These are phyloP conservation scores for Pelodiscus sinensis DNA, from an alignment of 2,113 vertebrate species.

Conservation along the genomic window DNA sequence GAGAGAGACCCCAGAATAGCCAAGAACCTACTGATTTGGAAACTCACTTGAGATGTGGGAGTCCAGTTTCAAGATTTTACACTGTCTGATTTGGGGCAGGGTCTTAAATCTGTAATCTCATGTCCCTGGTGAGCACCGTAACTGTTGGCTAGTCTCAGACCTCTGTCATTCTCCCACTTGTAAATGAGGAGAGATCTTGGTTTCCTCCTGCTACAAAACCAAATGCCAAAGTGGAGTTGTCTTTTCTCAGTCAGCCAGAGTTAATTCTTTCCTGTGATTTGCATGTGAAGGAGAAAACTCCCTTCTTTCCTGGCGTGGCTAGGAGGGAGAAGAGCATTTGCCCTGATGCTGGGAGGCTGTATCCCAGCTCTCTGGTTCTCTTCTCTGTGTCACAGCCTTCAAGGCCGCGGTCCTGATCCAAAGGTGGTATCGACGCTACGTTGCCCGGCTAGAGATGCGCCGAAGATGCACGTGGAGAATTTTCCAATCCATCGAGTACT, in stretches of 20 bases:
- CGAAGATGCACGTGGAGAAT: constrained; percentile 94
- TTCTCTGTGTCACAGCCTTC: constrained; percentile 80
- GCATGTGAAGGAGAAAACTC: background rate
- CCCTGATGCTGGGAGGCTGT: background rate
- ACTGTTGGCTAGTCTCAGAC: background rate
- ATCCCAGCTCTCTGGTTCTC: background rate
- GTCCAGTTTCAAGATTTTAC: background rate
- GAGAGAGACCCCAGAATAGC: background rate
- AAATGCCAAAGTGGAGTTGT: background rate
- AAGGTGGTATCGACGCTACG: constrained; percentile 89
- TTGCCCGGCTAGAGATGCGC: constrained; percentile 90
- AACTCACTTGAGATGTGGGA: background rate
- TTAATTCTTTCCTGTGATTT: background rate
- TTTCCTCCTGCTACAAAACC: background rate
- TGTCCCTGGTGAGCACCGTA: background rate
- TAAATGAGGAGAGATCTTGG: background rate
- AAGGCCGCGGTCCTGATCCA: constrained; percentile 90
- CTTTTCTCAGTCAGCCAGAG: background rate
- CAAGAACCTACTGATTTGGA: background rate
- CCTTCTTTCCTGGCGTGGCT: background rate
- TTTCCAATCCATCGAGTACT: constrained; percentile 94
- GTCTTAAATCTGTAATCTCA: background rate
- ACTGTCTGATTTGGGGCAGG: background rate
- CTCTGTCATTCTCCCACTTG: background rate
- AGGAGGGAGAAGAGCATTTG: background rate